Evolutionary conservation across 2,113 vertebrate genomes (phyloP).

Genomic region (Tamias sibiricus): DNA sequence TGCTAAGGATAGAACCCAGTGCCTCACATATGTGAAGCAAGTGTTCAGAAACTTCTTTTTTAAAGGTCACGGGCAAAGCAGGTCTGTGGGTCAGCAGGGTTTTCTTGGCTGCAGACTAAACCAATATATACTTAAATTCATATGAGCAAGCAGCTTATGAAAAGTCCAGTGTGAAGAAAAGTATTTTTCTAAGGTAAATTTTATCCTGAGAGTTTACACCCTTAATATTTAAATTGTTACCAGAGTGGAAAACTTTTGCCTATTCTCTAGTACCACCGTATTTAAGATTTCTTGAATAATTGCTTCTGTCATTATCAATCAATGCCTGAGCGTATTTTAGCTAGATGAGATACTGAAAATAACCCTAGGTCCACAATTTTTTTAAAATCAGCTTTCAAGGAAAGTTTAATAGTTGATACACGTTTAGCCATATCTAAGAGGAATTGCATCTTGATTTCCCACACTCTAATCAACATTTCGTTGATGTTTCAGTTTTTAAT

Average conservation of each 20-base stretch:
- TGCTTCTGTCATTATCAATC: background rate
- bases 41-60: background rate
- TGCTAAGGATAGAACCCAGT: no score
- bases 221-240: background rate
- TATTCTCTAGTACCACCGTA: background rate
- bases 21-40: no score
- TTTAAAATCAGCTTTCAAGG: background rate
- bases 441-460: background rate
- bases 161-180: background rate
- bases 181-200: background rate
- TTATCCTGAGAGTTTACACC: background rate
- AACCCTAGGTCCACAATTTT: background rate
- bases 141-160: background rate
- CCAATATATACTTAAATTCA: background rate
- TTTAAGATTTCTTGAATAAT: constrained; percentile 34
- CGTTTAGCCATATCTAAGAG: background rate
- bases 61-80: background rate
- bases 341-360: background rate
- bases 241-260: background rate
- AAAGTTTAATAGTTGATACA: background rate
- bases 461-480: background rate
- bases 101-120: background rate
- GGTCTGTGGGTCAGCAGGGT: background rate
- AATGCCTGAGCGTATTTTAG: background rate
- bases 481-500: constrained; percentile 8